Base-by-base conservation (phyloP, 2,113 vertebrate genomes). In the Andinoacara biseriatus region DNA sequence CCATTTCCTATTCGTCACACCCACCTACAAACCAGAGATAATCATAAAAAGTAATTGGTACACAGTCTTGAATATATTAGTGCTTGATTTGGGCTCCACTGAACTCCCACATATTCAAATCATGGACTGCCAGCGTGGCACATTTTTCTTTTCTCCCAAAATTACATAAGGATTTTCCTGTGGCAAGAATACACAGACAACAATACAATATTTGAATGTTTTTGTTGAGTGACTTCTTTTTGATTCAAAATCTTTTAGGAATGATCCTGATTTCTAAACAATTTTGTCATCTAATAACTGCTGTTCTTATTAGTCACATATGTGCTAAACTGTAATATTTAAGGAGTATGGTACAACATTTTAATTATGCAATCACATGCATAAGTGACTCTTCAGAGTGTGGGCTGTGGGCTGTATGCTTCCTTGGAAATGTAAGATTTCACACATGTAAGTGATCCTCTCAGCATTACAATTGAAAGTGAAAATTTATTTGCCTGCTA, bases 21-120 rank as follows among this genome's bases (percentile, higher is more conserved):
- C 67, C 86, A 81, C 75, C 72, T 84, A 59, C 58, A 84, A 87
- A 85, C 90, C 83, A 85, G 60, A 82, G 89, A 88, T 84, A 89
- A 87, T 92, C 75, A 87, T 78, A 90, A 78, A 90, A 87, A 81
- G 78, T 93, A 84, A 93, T 90, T 89, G 89, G 87, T 85, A 84
- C 76, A 88, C 80, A 84, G 69, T 84, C 77, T 80, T 83, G 84
- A 91, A 91, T 82, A 90, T 84, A 90, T 84, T 85, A 75, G 43
- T 84, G 35, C 86, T 90, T 90, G 76, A 89, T 87, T 87, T 82
- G 38, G 74, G 52, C 62, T 82, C 78, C 43, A 17, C 35, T 26
- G 3, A 83, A 67, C 74, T 87, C 84, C 72, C 61, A 87, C 61
- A 43, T 82, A 58, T 62, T 76, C 29, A 17, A 31, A 76, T 61